Conservation (phyloP, 2,797 vertebrate genomes). For the Epinephelus awoara region DNA sequence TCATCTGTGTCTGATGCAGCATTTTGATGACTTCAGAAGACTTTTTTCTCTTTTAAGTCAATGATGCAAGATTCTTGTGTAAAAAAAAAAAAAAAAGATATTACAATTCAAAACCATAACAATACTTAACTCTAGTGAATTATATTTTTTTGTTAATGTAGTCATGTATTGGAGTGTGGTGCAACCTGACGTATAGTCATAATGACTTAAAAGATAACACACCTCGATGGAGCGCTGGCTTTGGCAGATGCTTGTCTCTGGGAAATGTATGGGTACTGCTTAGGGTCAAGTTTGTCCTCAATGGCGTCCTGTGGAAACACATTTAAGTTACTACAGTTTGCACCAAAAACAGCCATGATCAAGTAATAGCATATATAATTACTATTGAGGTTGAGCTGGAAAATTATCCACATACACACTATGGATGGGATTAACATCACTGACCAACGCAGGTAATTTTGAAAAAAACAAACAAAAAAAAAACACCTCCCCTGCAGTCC, state of each 20-base stretch:
- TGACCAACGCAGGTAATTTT: too few relatives aligned
- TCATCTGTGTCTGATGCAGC: too few relatives aligned
- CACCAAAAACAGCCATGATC: background rate
- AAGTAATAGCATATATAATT: too few relatives aligned
- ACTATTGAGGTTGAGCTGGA: too few relatives aligned
- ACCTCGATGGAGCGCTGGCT: constrained; percentile 95
- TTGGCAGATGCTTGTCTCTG: constrained; percentile 92
- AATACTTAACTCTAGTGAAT: background rate
- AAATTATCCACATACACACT: too few relatives aligned
- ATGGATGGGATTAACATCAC: too few relatives aligned
- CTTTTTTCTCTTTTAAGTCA: background rate
- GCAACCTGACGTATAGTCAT: background rate
- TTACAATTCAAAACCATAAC: background rate
- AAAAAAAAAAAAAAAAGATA: background rate
- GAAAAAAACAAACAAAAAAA: too few relatives aligned
- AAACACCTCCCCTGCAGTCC: too few relatives aligned
- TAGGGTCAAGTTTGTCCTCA: constrained; percentile 97
- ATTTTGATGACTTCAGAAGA: too few relatives aligned
- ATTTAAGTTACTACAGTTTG: background rate
- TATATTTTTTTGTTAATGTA: background rate
- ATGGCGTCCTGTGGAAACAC: constrained; percentile 90
- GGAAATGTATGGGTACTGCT: constrained; percentile 96
- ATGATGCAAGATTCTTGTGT: background rate
- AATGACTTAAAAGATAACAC: background rate
- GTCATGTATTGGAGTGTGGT: background rate